Percentiles rank a stretch among this genome's conserved stretches.
phyloP scores from a whole-genome alignment of 1,140 invertebrate genomes.

The Pollicipes pollicipes region DNA sequence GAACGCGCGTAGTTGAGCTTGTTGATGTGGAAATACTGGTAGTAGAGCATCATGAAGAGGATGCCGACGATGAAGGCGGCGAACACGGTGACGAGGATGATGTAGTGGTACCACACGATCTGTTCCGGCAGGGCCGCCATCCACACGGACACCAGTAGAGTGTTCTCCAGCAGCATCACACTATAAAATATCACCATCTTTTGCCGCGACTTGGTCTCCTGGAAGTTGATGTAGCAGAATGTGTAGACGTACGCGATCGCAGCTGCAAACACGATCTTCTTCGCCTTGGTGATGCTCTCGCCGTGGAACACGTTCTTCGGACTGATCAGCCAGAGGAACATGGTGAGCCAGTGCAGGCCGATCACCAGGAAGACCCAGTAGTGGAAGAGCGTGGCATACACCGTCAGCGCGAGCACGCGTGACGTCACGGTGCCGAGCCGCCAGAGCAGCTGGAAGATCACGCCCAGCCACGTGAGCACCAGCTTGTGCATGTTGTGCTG shows the following conservation, averaged over 20 bases:
- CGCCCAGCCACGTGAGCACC: constrained; percentile 71
- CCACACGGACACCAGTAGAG: constrained; percentile 49
- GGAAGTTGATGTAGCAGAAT: constrained; percentile 76
- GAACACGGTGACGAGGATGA: constrained; percentile 38
- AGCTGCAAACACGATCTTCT: constrained; percentile 43
- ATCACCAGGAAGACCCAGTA: constrained; percentile 66
- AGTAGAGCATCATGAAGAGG: constrained; percentile 66
- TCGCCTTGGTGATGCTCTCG: constrained; percentile 44
- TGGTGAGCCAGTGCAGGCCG: constrained; percentile 58
- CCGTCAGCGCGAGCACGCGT: constrained; percentile 55
- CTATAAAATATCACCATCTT: constrained; percentile 74
- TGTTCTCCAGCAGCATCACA: constrained; percentile 80
- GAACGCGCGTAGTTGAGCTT: constrained; percentile 23
- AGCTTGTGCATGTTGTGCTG: constrained; percentile 59
- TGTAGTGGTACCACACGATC: constrained; percentile 35
- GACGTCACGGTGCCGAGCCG: constrained; percentile 68
- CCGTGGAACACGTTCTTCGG: constrained; percentile 66
- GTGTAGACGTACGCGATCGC: constrained; percentile 70
- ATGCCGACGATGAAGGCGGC: constrained; percentile 57
- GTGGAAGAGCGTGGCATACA: constrained; percentile 67
- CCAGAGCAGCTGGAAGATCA: constrained; percentile 67
- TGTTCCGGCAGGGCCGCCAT: constrained; percentile 33
- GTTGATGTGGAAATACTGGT: constrained; percentile 48
- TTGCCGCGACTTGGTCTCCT: constrained; percentile 54
- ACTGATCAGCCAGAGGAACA: constrained; percentile 69